Evolutionary conservation across 2,113 vertebrate genomes (phyloP).

Genomic region (Piaya cayana): DNA sequence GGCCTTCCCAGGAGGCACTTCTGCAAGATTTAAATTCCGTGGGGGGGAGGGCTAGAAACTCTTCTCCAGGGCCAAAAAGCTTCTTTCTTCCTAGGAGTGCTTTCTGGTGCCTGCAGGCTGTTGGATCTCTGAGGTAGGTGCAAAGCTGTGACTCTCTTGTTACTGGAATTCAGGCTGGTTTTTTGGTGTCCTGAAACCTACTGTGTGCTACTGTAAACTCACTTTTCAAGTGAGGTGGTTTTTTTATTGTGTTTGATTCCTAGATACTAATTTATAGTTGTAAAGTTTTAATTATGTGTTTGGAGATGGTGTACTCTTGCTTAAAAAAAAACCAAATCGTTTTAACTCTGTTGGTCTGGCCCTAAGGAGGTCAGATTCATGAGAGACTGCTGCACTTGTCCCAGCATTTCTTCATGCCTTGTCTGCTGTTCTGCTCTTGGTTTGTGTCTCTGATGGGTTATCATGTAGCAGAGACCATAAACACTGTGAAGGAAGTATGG

Average conservation of each 20-base stretch:
- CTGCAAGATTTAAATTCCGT: background rate
- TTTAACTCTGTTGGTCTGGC: background rate
- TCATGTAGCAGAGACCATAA: background rate
- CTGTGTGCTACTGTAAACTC: background rate
- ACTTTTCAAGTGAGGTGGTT: background rate
- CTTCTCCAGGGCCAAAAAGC: rapidly evolving
- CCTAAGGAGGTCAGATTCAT: background rate
- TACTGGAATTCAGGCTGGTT: background rate
- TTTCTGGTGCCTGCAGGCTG: background rate
- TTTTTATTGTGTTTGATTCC: background rate
- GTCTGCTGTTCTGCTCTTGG: background rate
- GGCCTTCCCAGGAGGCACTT: background rate
- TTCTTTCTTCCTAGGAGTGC: rapidly evolving
- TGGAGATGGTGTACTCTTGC: background rate
- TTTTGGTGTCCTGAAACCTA: background rate
- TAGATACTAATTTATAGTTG: background rate
- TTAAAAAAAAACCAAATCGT: background rate
- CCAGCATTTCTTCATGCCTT: background rate
- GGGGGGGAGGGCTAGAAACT: rapidly evolving
- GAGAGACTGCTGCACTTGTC: background rate
- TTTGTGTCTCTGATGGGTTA: background rate
- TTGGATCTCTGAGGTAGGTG: background rate
- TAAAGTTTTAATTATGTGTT: background rate
- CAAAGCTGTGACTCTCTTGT: rapidly evolving
- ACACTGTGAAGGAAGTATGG: background rate